Conservation (phyloP, 2,888 invertebrate genomes). For the Oscheius myriophilus region DNA sequence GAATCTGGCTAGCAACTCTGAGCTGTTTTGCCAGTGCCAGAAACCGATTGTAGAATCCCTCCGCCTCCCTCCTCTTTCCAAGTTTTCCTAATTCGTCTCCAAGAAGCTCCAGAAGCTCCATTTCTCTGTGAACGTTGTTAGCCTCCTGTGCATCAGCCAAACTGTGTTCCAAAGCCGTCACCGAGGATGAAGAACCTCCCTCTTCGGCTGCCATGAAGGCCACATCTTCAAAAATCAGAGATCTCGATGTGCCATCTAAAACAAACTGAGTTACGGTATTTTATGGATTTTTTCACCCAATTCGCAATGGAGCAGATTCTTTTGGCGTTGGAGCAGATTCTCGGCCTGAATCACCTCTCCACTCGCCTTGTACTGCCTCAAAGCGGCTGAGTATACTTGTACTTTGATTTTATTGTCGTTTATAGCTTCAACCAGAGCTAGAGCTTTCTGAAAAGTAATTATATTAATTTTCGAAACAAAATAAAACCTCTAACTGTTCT, state of each 20-base stretch:
- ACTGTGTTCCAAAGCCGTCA: constrained; percentile 21
- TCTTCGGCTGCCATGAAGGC: constrained; percentile 22
- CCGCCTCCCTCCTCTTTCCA: constrained; percentile 17
- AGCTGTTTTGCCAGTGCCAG: constrained; percentile 28
- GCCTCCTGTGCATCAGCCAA: constrained; percentile 30
- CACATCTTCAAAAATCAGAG: constrained; percentile 27
- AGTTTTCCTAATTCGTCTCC: constrained; percentile 15
- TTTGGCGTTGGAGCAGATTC: constrained; percentile 13
- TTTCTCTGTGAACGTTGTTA: constrained; percentile 17
- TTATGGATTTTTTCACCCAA: background rate
- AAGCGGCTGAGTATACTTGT: constrained; percentile 2
- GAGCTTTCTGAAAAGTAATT: background rate
- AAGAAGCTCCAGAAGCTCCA: constrained; percentile 19
- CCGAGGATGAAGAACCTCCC: background rate
- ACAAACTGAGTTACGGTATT: background rate
- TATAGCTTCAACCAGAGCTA: background rate
- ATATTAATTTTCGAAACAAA: no score
- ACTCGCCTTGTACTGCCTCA: constrained; percentile 4
- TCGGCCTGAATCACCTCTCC: constrained; percentile 5
- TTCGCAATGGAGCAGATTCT: constrained; percentile 19
- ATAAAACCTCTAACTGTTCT: background rate
- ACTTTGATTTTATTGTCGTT: constrained; percentile 7
- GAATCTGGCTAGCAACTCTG: constrained; percentile 10
- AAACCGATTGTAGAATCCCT: constrained; percentile 18
- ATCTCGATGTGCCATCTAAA: constrained; percentile 11